phyloP scores from a whole-genome alignment of 2,797 vertebrate genomes.

The Staurois parvus region DNA sequence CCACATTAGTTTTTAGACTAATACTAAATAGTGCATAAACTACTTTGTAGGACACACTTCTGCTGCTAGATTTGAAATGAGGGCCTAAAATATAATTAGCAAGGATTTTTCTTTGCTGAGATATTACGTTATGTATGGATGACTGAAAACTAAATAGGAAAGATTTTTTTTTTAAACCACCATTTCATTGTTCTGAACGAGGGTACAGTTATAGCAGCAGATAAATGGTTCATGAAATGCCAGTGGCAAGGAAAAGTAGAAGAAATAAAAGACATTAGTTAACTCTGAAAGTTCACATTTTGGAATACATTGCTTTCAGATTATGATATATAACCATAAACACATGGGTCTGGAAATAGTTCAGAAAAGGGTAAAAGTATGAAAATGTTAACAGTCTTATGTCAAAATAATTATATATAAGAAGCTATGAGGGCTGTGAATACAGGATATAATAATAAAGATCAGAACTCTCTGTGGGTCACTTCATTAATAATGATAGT shows the following conservation, averaged over 20 bases:
- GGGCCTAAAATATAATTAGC: too few relatives aligned
- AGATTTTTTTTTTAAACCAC: too few relatives aligned
- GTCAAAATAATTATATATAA: neutral
- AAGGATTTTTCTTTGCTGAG: too few relatives aligned
- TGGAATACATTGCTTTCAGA: neutral
- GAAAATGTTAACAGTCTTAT: neutral
- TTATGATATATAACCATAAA: neutral
- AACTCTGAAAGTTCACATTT: neutral
- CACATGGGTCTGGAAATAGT: neutral
- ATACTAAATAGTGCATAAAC: too few relatives aligned
- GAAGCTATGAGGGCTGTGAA: neutral
- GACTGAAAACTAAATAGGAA: too few relatives aligned
- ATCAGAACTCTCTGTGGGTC: neutral
- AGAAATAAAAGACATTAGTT: neutral
- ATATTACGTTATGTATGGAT: too few relatives aligned
- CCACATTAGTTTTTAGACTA: too few relatives aligned
- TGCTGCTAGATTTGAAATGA: too few relatives aligned
- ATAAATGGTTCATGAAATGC: constrained; percentile 7
- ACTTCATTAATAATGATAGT: constrained; percentile 6
- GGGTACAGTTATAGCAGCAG: neutral
- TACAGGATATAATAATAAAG: neutral
- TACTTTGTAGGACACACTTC: too few relatives aligned
- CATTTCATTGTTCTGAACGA: neutral
- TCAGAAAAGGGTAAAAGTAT: neutral
- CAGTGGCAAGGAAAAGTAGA: neutral